Evolutionary conservation across 2,888 invertebrate genomes (phyloP).

Genomic region (Dicranocentrus wangi): DNA sequence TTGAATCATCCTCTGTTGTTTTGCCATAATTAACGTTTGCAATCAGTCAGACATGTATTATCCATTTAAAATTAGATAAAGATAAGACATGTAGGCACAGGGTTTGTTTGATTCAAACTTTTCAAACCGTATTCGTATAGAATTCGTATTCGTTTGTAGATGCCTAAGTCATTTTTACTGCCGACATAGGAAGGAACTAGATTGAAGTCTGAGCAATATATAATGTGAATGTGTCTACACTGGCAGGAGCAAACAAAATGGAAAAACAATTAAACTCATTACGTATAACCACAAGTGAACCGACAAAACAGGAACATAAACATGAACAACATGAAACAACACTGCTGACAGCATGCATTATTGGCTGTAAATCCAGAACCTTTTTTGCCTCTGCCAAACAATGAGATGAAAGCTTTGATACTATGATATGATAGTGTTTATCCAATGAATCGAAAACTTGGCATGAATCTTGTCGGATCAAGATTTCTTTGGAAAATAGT

Average conservation of each 20-base stretch:
- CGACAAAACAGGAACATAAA: constrained; percentile 37
- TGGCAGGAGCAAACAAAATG: background rate
- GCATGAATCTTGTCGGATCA: constrained; percentile 33
- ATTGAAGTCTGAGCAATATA: no score
- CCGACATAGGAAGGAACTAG: background rate
- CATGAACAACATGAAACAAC: constrained; percentile 33
- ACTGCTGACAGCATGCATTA: constrained; percentile 48
- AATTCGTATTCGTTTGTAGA: no score
- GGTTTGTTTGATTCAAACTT: no score
- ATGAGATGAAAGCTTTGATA: no score
- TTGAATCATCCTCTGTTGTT: no score
- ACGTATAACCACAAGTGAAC: constrained; percentile 1
- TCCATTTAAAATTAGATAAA: constrained; percentile 3
- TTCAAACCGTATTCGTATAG: no score
- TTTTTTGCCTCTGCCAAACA: background rate
- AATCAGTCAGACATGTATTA: background rate
- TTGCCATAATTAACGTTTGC: background rate
- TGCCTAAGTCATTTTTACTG: background rate
- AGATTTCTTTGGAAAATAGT: constrained; percentile 14
- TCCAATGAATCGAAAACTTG: no score
- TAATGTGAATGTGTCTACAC: background rate
- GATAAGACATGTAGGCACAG: background rate
- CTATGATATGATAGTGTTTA: no score
- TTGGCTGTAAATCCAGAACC: constrained; percentile 20
- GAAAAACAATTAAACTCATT: constrained; percentile 44